Evolutionary conservation across 2,888 invertebrate genomes (phyloP).

Genomic region (Exephanes ischioxanthus): DNA sequence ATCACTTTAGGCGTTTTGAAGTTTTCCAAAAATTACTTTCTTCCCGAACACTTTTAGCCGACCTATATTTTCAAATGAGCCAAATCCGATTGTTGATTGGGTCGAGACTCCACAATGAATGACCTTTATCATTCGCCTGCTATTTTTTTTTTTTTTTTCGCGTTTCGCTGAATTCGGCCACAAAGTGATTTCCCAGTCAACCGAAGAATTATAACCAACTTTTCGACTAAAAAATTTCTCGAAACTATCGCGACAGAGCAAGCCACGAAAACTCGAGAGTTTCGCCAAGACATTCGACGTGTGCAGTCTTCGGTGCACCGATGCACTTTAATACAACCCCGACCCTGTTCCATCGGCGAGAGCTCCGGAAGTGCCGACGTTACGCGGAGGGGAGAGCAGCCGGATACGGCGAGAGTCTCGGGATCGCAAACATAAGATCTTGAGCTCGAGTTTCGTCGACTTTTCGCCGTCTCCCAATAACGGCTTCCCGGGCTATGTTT

Average conservation of each 20-base stretch:
- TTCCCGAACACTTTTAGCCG: no score
- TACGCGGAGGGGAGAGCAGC: neutral
- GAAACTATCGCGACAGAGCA: conserved; percentile 14
- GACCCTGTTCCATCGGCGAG: conserved; percentile 24
- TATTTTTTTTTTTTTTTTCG: no score
- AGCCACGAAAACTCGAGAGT: conserved; percentile 20
- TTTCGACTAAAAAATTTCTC: conserved; percentile 31
- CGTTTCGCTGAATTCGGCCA: no score
- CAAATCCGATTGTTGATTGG: no score
- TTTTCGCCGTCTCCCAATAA: conserved; percentile 21
- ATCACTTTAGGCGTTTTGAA: no score
- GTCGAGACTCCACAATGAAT: neutral
- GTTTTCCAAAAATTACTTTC: no score
- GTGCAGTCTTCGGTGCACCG: neutral
- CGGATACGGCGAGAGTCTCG: neutral
- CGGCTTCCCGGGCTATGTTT: conserved; percentile 20
- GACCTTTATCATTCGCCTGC: neutral
- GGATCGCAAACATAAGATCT: conserved; percentile 9
- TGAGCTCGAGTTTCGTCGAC: conserved; percentile 31
- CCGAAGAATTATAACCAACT: conserved; percentile 25
- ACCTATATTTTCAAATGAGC: no score
- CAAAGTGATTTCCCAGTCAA: no score
- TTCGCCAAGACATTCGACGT: conserved; percentile 3
- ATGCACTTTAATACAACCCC: neutral
- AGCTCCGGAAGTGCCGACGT: conserved; percentile 19